A percentile compares a stretch with the other conserved stretches of the same genome.
phyloP scores from a whole-genome alignment of 2,888 invertebrate species.

The Lapara coniferarum region DNA sequence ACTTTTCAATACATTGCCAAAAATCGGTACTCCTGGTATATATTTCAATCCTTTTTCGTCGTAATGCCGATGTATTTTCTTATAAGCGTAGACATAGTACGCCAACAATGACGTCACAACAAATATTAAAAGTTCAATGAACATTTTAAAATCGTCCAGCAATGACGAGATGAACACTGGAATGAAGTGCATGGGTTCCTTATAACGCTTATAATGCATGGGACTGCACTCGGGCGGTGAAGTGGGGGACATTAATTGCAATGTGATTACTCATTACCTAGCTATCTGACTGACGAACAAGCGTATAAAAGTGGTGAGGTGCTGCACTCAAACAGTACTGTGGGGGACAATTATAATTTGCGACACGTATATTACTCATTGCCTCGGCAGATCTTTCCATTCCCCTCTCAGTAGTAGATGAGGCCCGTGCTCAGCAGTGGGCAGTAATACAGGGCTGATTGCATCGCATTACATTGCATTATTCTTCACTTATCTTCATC shows the following conservation, averaged over 20 bases:
- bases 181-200: background rate
- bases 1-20: constrained; percentile 50
- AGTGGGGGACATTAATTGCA: background rate
- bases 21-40: constrained; percentile 51
- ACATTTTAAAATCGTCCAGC: constrained; percentile 4
- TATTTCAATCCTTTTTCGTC: constrained; percentile 34
- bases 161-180: background rate
- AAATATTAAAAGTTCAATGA: constrained; percentile 19
- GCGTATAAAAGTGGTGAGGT: too few relatives aligned
- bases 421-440: too few relatives aligned
- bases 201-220: background rate
- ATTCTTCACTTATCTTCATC: too few relatives aligned
- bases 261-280: background rate
- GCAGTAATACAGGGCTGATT: too few relatives aligned
- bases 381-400: too few relatives aligned
- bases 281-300: too few relatives aligned
- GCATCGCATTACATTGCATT: too few relatives aligned
- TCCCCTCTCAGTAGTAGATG: too few relatives aligned
- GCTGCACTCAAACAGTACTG: too few relatives aligned
- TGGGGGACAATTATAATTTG: too few relatives aligned
- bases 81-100: constrained; percentile 32
- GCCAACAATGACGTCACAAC: background rate
- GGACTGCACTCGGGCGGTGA: background rate
- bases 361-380: too few relatives aligned
- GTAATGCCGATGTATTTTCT: constrained; percentile 32